Conservation (phyloP, 2,797 vertebrate species). For the Rhadinocentrus ornatus region DNA sequence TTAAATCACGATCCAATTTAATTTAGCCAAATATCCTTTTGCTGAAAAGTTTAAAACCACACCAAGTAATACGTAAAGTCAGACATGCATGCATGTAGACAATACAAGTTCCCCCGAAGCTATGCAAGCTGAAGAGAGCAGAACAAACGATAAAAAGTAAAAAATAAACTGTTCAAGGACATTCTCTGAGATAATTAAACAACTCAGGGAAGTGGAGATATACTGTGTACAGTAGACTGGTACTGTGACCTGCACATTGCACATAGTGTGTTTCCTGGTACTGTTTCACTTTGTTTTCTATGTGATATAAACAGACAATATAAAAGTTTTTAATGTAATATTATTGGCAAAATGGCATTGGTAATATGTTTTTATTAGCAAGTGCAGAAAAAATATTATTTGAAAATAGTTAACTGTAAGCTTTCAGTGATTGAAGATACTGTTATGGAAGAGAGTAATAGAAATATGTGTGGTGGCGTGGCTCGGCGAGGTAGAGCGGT, state of each 20-base stretch:
- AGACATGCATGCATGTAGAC: constrained; percentile 50
- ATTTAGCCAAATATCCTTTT: background rate
- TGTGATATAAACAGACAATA: background rate
- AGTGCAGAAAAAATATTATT: background rate
- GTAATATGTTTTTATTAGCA: too few relatives aligned
- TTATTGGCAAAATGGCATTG: background rate
- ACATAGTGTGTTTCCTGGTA: background rate
- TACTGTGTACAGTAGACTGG: background rate
- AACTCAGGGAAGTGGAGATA: constrained; percentile 10
- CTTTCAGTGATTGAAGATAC: background rate
- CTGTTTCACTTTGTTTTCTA: background rate
- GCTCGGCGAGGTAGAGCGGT: too few relatives aligned
- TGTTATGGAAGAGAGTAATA: constrained; percentile 1
- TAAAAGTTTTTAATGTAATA: background rate
- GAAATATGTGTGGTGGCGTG: too few relatives aligned
- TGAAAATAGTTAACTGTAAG: background rate
- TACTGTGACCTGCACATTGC: constrained; percentile 4
- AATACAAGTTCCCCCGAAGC: constrained; percentile 47
- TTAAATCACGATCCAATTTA: background rate
- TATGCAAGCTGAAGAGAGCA: constrained; percentile 40
- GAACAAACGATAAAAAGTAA: background rate
- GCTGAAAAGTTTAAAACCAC: constrained; percentile 7
- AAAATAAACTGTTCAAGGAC: constrained; percentile 62
- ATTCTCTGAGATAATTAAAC: constrained; percentile 18
- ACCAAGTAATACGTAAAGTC: background rate